Evolutionary conservation across 1,140 invertebrate species (phyloP).

Genomic region (Hylaeus volcanicus): DNA sequence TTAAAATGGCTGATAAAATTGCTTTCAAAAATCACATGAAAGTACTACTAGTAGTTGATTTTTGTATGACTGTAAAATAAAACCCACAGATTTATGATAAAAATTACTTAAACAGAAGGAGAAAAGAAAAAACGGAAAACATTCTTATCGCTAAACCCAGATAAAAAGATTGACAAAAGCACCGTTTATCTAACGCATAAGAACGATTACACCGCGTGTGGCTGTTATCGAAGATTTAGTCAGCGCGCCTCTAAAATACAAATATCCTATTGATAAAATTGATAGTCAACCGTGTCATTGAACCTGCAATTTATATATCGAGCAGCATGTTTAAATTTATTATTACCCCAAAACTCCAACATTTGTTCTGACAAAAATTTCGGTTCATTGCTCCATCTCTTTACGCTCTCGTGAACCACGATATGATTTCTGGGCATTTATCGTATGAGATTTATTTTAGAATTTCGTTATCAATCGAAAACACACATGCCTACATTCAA

Average conservation of each 20-base stretch:
- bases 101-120: no score
- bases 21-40: no score
- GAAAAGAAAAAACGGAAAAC: not conserved
- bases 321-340: not conserved
- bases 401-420: not conserved
- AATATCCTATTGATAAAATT: slow-evolving; percentile 5
- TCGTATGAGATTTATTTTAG: not conserved
- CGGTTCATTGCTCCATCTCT: not conserved
- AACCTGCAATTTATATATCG: not conserved
- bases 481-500: no score
- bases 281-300: not conserved
- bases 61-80: no score
- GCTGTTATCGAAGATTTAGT: slow-evolving; percentile 7
- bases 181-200: not conserved
- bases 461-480: slow-evolving; percentile 15
- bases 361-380: not conserved
- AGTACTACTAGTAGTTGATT: no score
- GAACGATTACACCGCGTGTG: not conserved
- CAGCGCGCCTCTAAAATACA: not conserved
- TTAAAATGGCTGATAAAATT: no score
- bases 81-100: not conserved
- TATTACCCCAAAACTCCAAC: not conserved
- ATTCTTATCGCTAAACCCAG: not conserved
- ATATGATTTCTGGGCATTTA: not conserved
- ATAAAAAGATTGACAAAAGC: not conserved